A percentile compares a stretch with the other conserved stretches of the same genome.
These are phyloP conservation scores for Clarias platycephalus DNA, from an alignment of 2,797 vertebrate species.

Conservation along the genomic window DNA sequence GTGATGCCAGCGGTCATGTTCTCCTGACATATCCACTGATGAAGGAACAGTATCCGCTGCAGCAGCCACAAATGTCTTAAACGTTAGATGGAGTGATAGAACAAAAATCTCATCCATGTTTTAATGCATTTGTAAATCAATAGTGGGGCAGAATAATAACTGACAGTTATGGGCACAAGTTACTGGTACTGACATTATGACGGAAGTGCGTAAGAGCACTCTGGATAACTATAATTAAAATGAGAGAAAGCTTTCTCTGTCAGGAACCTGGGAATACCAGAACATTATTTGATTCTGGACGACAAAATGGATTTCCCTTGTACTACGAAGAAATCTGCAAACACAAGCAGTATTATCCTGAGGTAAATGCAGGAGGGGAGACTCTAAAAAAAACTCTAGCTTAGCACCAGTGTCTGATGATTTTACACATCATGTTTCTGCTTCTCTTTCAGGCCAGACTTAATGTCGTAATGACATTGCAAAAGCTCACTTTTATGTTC, in stretches of 20 bases:
- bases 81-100: conserved; percentile 9
- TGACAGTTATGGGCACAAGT: neutral
- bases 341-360: neutral
- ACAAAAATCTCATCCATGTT: neutral
- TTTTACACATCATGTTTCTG: conserved; percentile 23
- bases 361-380: neutral
- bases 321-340: conserved; percentile 1
- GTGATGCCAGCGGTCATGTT: conserved; percentile 15
- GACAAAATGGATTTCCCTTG: neutral
- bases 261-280: neutral
- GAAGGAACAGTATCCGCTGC: conserved; percentile 18
- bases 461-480: conserved; percentile 19
- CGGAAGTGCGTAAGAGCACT: conserved; percentile 29
- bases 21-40: conserved; percentile 7
- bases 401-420: conserved; percentile 11
- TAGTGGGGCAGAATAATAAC: conserved; percentile 17
- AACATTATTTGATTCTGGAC: neutral
- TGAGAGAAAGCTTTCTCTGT: neutral
- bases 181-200: conserved; percentile 18
- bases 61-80: neutral
- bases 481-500: conserved; percentile 4
- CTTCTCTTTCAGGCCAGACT: conserved; percentile 21
- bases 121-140: conserved; percentile 41
- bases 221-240: conserved; percentile 28
- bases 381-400: neutral